Evolutionary conservation across 1,140 invertebrate genomes (phyloP).

Genomic region (Pachyrhynchus sulphureomaculatus): DNA sequence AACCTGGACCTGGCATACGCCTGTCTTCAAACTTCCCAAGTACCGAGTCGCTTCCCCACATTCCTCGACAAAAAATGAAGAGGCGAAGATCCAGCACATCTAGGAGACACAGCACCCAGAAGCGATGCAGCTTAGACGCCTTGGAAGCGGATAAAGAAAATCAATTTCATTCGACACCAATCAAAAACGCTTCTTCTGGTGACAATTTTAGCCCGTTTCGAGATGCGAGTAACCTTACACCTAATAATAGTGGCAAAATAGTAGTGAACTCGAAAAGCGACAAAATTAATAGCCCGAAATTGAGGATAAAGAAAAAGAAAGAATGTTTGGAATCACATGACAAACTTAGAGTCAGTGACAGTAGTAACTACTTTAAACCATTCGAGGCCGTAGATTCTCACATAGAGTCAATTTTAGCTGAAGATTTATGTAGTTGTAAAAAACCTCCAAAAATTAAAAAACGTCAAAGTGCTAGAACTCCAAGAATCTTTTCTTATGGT

Average conservation of each 20-base stretch:
- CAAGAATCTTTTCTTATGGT: conserved; percentile 39
- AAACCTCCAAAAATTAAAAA: conserved; percentile 14
- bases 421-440: conserved; percentile 34
- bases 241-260: conserved; percentile 16
- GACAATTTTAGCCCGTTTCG: conserved; percentile 42
- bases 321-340: conserved; percentile 33
- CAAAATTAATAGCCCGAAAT: conserved; percentile 8
- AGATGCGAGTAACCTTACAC: conserved; percentile 49
- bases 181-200: conserved; percentile 36
- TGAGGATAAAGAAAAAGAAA: conserved; percentile 43
- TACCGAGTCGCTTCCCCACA: conserved; percentile 22
- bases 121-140: conserved; percentile 34
- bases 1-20: conserved; percentile 22
- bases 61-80: conserved; percentile 37
- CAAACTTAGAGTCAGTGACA: conserved; percentile 23
- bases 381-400: conserved; percentile 47
- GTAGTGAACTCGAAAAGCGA: background rate
- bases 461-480: conserved; percentile 43
- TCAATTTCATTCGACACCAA: conserved; percentile 49
- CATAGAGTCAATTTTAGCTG: conserved; percentile 39
- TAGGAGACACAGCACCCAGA: conserved; percentile 30
- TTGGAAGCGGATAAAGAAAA: conserved; percentile 48
- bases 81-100: conserved; percentile 32
- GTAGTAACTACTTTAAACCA: conserved; percentile 41
- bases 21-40: conserved; percentile 22